Evolutionary conservation across 1,140 invertebrate species (phyloP), one percentile per base, ranked within the genome.

Genomic region (Spodoptera frugiperda): DNA sequence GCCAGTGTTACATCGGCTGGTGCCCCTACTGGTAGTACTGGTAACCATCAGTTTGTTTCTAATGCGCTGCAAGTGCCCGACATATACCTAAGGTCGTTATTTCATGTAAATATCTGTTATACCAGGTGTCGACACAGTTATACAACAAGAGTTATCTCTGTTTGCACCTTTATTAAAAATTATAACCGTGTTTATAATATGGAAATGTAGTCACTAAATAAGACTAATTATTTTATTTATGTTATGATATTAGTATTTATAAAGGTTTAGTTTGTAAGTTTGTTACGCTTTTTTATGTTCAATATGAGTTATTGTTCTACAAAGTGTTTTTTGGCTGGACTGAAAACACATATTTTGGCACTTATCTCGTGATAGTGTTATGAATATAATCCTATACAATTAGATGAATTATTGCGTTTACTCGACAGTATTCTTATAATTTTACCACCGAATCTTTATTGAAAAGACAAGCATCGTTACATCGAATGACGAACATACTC

Each of bases 1-100:
- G 99, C 90, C 99, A 99, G 94, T 99, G 99, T 92, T 99, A 99
- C 87, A 99, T 99, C 87, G 99, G 99, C 84, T 99, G 98, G 98
- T 97, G 96, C 93, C 94, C 94, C 5, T 94, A 94, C 83, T 94
- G 94, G 94, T 94, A 59, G 48, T 19, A 15, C 25, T 55, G 15
- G 9, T 39, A 39, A 39, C 33, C 6, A 39, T 0, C 6, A 39
- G 33, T 39, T 39, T 9, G 33, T 39, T 39, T 9, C 33, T 8
- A 39, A 61, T 44, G 17, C 21, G n/a, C 55, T 48, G 9, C 15
- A 49, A 61, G 19, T 25, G 46, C 49, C 12, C 3, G 33, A n/a
- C 17, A 67, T 44, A 48, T 17, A 49, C 25, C 6, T 33, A 30
- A 30, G 30, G 10, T 73, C 44, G 17, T n/a, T 21, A 30, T 19